Evolutionary conservation across 2,888 invertebrate species (phyloP).

Genomic region (Tyria jacobaeae): DNA sequence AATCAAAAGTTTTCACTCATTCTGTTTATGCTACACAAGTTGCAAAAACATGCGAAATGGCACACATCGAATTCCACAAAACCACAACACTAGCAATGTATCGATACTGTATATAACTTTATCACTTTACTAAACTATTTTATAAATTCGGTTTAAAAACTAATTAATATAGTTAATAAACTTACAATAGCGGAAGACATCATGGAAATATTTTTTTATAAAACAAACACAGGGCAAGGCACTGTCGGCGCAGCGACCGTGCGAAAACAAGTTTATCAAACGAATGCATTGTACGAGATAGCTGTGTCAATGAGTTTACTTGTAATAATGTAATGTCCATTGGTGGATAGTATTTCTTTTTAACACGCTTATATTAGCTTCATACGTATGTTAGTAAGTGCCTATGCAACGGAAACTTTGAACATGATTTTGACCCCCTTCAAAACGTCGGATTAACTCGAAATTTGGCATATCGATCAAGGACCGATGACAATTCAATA

Average conservation of each 20-base stretch:
- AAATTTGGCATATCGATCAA: not conserved
- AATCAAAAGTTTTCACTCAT: too few species aligned
- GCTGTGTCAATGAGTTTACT: constrained; percentile 4
- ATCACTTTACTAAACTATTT: not conserved
- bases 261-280: constrained; percentile 38
- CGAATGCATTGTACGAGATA: constrained; percentile 29
- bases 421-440: too few species aligned
- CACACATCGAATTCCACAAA: too few species aligned
- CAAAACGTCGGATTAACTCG: too few species aligned
- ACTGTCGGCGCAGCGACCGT: constrained; percentile 18
- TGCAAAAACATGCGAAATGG: too few species aligned
- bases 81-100: too few species aligned
- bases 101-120: too few species aligned
- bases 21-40: too few species aligned
- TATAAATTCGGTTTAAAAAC: not conserved
- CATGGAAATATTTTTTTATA: not conserved
- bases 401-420: too few species aligned
- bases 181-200: constrained; percentile 18
- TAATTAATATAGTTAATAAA: not conserved
- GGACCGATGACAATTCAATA: too few species aligned
- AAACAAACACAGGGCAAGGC: constrained; percentile 7
- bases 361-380: too few species aligned
- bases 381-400: too few species aligned
- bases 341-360: not conserved
- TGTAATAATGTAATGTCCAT: not conserved